A percentile compares a stretch with the other conserved stretches of the same genome.
phyloP scores from a whole-genome alignment of 2,113 vertebrate species.

The Psittacus erithacus region DNA sequence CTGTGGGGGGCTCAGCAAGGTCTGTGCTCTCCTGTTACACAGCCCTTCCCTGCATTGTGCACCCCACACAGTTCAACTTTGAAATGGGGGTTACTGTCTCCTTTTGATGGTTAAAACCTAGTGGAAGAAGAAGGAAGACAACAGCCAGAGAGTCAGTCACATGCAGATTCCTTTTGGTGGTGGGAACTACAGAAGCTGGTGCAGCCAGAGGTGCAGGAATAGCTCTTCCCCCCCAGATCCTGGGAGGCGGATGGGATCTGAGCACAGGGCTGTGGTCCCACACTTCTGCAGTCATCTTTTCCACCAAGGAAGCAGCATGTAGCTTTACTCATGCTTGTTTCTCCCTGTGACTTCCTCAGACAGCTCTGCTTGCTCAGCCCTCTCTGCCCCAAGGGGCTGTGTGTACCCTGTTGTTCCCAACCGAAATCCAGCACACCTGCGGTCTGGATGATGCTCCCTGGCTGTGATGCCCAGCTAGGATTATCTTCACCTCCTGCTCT shows the following conservation, averaged over 20 bases:
- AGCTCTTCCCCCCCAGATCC: not conserved
- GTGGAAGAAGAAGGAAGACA: not conserved
- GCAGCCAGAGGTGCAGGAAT: not conserved
- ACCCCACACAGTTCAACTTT: rapidly evolving
- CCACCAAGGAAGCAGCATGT: not conserved
- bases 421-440: not conserved
- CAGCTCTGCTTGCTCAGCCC: not conserved
- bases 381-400: not conserved
- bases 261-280: not conserved
- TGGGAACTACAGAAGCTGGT: not conserved
- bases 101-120: not conserved
- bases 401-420: not conserved
- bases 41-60: not conserved
- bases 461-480: not conserved
- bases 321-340: not conserved
- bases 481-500: not conserved
- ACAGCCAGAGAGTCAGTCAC: not conserved
- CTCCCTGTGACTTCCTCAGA: not conserved
- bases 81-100: not conserved
- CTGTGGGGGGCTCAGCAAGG: not conserved
- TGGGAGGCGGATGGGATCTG: not conserved
- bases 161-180: not conserved
- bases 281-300: not conserved
- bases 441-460: not conserved
- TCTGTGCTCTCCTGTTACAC: not conserved